Base-by-base conservation (phyloP, 2,888 invertebrate species). In the Agrochola litura region DNA sequence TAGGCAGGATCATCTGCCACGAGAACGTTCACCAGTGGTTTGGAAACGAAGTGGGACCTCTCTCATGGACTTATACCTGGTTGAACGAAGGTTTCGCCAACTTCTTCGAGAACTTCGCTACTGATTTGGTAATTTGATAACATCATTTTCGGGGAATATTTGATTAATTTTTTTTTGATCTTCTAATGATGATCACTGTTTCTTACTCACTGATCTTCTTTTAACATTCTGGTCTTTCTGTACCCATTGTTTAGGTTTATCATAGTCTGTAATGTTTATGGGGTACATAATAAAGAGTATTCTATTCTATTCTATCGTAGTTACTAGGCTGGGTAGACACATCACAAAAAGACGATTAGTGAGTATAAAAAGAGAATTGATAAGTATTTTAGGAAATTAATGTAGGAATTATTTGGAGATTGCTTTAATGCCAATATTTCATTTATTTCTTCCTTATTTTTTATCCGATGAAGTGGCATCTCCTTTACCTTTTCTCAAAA, bases 21-120 rank as follows among this genome's bases (percentile, higher is more conserved):
- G 97, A 97, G 89, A 97, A 97, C 79, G 94, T 96, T 0, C 99
- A 99, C 91, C 98, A 97, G 97, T 98, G 98, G 98, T 98, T 98
- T 90, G 98, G 98, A 0, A 98, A 98, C 90, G 97, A 97, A 85
- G 97, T 98, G 3, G 97, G 98, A 1, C 97, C 97, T 0, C 92
- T 96, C 37, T 98, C 98, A 95, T 98, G 98, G 98, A 97, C 97
- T 0, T 97, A 97, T 86, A 96, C 97, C 1, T 98, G 98, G 98
- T 93, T 98, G 0, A 98, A 98, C 89, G 98, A 98, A 91, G 98
- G 97, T 0, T 98, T 98, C 84, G 98, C 98, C 0, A 97, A 97
- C 86, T 97, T 97, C 92, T 97, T 98, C 79, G 97, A 98, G 89
- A 98, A 97, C 91, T 97, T 95, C 61, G 97, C 96, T 5, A 97